A percentile compares a stretch with the other conserved stretches of the same genome.
Conservation (phyloP, 2,113 vertebrate species). For the Anseranas semipalmata region DNA sequence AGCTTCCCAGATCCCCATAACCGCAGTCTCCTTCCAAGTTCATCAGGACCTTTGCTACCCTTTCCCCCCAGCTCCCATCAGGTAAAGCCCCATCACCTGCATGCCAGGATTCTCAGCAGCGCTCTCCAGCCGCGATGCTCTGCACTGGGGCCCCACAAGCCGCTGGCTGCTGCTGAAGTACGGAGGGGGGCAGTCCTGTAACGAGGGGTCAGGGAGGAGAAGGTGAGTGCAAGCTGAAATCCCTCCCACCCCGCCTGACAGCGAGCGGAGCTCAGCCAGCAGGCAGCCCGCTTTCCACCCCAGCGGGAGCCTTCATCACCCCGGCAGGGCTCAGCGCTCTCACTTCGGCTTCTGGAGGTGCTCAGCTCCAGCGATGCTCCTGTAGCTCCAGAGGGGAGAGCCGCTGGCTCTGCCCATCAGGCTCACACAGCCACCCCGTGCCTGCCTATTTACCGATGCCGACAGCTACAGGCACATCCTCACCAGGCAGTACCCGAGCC, state of each 20-base stretch:
- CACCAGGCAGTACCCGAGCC: not conserved
- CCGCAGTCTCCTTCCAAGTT: not conserved
- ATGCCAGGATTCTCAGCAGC: not conserved
- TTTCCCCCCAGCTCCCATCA: not conserved
- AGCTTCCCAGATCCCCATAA: not conserved
- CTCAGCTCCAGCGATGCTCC: not conserved
- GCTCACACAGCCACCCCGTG: not conserved
- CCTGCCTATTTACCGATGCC: not conserved
- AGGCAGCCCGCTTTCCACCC: not conserved
- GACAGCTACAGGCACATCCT: fast-evolving
- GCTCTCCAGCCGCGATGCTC: not conserved
- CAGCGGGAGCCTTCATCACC: not conserved
- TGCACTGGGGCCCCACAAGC: slow-evolving; percentile 60
- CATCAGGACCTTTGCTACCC: not conserved
- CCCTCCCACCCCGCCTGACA: fast-evolving
- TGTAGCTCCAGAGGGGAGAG: not conserved
- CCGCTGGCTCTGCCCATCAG: not conserved
- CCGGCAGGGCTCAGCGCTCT: not conserved
- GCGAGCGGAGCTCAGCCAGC: not conserved
- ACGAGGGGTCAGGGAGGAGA: not conserved
- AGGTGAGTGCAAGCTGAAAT: not conserved
- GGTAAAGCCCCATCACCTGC: not conserved
- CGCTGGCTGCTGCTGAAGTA: slow-evolving; percentile 84
- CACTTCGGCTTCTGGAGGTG: not conserved
- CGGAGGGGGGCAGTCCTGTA: slow-evolving; percentile 74